Percentiles rank a stretch among this genome's conserved stretches.
Conservation (phyloP, 2,888 invertebrate species). For the Volucella inflata region DNA sequence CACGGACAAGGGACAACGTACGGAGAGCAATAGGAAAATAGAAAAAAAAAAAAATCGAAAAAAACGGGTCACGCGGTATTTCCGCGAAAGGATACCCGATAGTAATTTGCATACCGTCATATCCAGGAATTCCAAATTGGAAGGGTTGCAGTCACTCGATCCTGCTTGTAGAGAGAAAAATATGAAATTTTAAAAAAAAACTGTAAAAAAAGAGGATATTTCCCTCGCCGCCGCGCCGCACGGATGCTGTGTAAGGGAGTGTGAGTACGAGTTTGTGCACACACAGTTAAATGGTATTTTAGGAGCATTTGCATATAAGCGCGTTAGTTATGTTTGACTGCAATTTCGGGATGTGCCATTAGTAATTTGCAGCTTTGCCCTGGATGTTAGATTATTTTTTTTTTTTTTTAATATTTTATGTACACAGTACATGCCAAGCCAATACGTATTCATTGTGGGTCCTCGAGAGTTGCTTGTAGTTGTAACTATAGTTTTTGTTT, state of each 20-base stretch:
- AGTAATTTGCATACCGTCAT: conserved; percentile 75
- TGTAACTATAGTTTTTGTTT: conserved; percentile 17
- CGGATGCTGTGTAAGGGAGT: conserved; percentile 1
- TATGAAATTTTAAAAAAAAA: conserved; percentile 68
- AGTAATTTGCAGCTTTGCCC: conserved; percentile 74
- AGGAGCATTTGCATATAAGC: conserved; percentile 75
- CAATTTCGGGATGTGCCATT: conserved; percentile 60
- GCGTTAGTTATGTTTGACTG: conserved; percentile 75
- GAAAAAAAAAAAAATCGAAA: conserved; percentile 25
- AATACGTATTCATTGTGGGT: neutral
- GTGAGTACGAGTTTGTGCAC: conserved; percentile 13
- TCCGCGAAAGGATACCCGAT: conserved; percentile 75
- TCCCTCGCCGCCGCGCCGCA: neutral
- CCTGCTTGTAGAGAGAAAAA: conserved; percentile 43
- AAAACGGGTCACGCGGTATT: conserved; percentile 74
- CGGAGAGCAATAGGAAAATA: conserved; percentile 13
- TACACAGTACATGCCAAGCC: too few relatives aligned
- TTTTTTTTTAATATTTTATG: conserved; percentile 5
- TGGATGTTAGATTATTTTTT: conserved; percentile 21
- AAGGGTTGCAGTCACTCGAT: conserved; percentile 25
- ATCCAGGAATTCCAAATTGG: conserved; percentile 72
- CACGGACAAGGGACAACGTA: neutral
- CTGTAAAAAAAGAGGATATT: conserved; percentile 12
- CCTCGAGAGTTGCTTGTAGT: conserved; percentile 17
- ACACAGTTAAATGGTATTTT: conserved; percentile 65